Conservation (phyloP, 2,888 invertebrate genomes). For the Nasonovia ribisnigri region DNA sequence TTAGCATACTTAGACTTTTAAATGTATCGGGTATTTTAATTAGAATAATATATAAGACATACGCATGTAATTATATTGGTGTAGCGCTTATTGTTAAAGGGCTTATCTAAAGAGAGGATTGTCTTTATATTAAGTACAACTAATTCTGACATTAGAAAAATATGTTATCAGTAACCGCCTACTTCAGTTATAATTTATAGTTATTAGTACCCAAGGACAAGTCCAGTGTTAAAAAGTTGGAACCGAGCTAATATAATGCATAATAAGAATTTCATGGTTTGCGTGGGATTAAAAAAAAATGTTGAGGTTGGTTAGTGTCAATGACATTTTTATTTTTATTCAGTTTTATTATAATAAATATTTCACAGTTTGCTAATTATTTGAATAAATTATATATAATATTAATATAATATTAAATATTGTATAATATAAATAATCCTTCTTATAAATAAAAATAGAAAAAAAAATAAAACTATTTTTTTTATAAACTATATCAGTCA, state of each 20-base stretch:
- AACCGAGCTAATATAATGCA: background rate
- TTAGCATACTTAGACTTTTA: background rate
- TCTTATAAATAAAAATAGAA: background rate
- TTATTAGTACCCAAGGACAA: background rate
- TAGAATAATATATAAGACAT: background rate
- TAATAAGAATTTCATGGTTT: background rate
- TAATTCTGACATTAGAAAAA: background rate
- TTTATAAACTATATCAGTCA: background rate
- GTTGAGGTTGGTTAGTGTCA: conserved; percentile 15
- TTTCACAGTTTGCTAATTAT: background rate
- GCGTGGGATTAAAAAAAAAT: background rate
- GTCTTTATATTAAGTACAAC: background rate
- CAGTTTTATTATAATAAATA: background rate
- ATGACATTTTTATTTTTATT: background rate
- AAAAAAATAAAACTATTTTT: background rate
- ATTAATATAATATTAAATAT: background rate
- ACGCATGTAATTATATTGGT: background rate
- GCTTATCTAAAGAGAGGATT: background rate
- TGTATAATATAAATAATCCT: background rate
- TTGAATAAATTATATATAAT: background rate
- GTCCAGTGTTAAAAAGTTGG: background rate
- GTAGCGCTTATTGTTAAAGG: background rate
- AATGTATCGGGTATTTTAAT: background rate
- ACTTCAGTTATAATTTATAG: background rate
- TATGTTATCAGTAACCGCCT: conserved; percentile 10